Conservation (phyloP, 2,888 invertebrate species). For the Abrostola tripartita region DNA sequence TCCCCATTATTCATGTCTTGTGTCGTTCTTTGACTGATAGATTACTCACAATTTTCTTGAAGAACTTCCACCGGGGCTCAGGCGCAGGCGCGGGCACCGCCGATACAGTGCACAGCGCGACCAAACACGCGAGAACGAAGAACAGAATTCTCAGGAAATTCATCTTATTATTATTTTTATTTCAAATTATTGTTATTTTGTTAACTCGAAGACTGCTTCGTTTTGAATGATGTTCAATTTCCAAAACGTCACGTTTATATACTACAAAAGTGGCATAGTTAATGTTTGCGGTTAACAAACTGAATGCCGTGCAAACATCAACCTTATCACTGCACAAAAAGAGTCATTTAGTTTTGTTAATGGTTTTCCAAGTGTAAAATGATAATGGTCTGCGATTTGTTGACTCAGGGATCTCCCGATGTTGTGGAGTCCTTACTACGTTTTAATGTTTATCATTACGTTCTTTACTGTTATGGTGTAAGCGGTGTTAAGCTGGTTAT, state of each 20-base stretch:
- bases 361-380: not conserved
- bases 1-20: too few relatives aligned
- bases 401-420: slow-evolving; percentile 40
- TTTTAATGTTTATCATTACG: slow-evolving; percentile 2
- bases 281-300: not conserved
- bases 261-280: not conserved
- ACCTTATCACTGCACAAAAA: not conserved
- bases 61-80: slow-evolving; percentile 65
- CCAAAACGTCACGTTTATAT: not conserved
- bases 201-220: not conserved
- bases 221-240: not conserved
- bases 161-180: slow-evolving; percentile 49
- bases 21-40: too few relatives aligned
- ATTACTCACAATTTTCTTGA: slow-evolving; percentile 64
- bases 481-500: not conserved
- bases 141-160: slow-evolving; percentile 60
- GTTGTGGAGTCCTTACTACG: slow-evolving; percentile 5
- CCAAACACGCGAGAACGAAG: slow-evolving; percentile 52
- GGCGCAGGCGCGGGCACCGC: slow-evolving; percentile 53
- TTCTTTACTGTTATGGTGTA: not conserved
- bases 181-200: not conserved
- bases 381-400: slow-evolving; percentile 1
- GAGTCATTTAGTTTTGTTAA: not conserved
- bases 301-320: not conserved
- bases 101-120: slow-evolving; percentile 54